Conservation (phyloP, 2,888 invertebrate genomes). For the Pseudanteris insignis region DNA sequence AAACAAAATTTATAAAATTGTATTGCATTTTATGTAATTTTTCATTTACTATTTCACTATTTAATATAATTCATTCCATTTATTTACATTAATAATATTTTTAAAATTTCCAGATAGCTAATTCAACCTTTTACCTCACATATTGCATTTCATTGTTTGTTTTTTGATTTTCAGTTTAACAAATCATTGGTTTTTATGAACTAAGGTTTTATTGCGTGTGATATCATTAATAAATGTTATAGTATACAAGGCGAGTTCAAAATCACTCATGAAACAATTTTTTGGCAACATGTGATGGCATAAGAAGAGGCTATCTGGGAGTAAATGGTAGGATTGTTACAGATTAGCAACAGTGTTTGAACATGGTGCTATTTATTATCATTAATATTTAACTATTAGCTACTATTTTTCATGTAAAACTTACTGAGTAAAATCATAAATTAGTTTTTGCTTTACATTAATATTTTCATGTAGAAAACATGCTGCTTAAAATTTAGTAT, state of each 20-base stretch:
- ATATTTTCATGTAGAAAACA: no score
- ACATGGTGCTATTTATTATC: no score
- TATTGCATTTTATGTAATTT: no score
- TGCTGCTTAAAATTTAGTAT: no score
- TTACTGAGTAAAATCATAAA: no score
- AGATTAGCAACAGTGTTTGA: neutral
- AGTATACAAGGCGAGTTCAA: constrained; percentile 33
- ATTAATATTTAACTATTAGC: no score
- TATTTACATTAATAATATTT: constrained; percentile 28
- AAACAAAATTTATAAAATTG: no score
- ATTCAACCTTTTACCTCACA: constrained; percentile 22
- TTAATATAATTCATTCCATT: no score
- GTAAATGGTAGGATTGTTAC: constrained; percentile 18
- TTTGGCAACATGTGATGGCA: neutral
- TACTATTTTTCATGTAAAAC: no score
- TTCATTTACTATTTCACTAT: no score
- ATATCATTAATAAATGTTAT: constrained; percentile 9
- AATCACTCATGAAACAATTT: neutral
- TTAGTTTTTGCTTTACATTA: no score
- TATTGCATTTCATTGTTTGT: constrained; percentile 16
- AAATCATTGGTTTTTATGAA: neutral
- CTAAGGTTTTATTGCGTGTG: constrained; percentile 13
- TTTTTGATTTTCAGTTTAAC: constrained; percentile 5
- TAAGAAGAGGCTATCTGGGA: constrained; percentile 41
- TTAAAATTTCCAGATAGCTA: constrained; percentile 40